A percentile compares a stretch with the other conserved stretches of the same genome.
phyloP scores from a whole-genome alignment of 2,113 vertebrate species.

The Probosciger aterrimus region DNA sequence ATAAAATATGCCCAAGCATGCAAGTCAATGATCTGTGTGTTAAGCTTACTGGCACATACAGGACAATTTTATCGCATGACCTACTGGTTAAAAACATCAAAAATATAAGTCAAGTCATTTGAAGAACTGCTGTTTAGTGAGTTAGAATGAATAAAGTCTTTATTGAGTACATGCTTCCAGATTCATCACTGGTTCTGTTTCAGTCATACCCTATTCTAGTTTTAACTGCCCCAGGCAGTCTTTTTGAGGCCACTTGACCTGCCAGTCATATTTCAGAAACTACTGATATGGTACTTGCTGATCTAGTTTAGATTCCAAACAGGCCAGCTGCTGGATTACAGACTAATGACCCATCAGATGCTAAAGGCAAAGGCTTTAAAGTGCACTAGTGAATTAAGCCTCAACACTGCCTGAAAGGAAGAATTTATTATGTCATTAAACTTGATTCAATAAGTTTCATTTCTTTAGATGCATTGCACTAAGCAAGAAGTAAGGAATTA shows the following conservation, averaged over 20 bases:
- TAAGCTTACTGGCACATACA: slow-evolving; percentile 66
- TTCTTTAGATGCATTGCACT: slow-evolving; percentile 63
- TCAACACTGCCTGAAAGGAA: slow-evolving; percentile 74
- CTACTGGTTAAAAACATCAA: slow-evolving; percentile 73
- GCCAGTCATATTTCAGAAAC: slow-evolving; percentile 79
- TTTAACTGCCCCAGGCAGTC: slow-evolving; percentile 74
- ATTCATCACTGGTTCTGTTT: slow-evolving; percentile 71
- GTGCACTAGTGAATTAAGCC: slow-evolving; percentile 80
- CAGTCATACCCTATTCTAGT: slow-evolving; percentile 66
- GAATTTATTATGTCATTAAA: slow-evolving; percentile 82
- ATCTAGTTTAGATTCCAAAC: slow-evolving; percentile 77
- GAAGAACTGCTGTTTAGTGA: slow-evolving; percentile 74
- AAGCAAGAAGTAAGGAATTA: slow-evolving; percentile 60
- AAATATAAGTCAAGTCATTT: slow-evolving; percentile 71
- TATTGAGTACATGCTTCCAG: slow-evolving; percentile 67
- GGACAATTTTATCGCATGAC: slow-evolving; percentile 71
- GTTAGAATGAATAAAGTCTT: slow-evolving; percentile 80
- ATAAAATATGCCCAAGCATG: slow-evolving; percentile 40
- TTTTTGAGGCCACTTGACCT: slow-evolving; percentile 80
- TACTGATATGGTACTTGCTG: slow-evolving; percentile 75
- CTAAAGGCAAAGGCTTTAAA: slow-evolving; percentile 82
- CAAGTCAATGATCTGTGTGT: slow-evolving; percentile 66
- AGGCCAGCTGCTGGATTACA: slow-evolving; percentile 76
- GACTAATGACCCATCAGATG: slow-evolving; percentile 81
- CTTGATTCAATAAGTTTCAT: slow-evolving; percentile 78